Base-by-base conservation (phyloP, 1,140 invertebrate genomes). In the Proales similis region DNA sequence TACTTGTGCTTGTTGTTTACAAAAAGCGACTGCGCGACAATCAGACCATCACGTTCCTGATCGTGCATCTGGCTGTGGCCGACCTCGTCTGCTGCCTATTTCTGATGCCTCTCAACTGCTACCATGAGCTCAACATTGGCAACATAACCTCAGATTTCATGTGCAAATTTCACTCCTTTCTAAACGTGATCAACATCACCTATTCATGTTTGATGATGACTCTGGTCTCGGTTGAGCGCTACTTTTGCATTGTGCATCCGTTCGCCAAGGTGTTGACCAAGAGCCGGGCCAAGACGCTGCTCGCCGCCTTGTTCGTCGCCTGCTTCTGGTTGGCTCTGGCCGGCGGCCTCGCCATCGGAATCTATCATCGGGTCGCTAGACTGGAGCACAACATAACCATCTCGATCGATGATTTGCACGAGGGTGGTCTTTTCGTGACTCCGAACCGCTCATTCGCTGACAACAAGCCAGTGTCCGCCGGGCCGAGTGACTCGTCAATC, bases 131-230 rank as follows among this genome's bases (percentile, higher is more conserved):
- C 2, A 42, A 57, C 17, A 12, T 57, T 0, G 51, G 51, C 2
- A 57, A 42, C 39, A 57, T 57, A 57, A 42, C 33, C 11, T 57
- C 51, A 12, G 51, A 57, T 57, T 57, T 57, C 20, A 57, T 57
- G 51, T 57, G 51, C 36, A 57, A 57, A 57, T 57, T 57, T 42
- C 51, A 57, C 14, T 57, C 51, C 7, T 57, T 57, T 26, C 12
- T 57, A 26, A 57, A 57, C 36, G 45, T 57, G 17, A 42, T 57
- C 14, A 57, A 57, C 22, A 57, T 57, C 4, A 57, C 51, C 26
- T 57, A 57, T 42, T 57, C 51, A n/a, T 57, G 51, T 24, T 42
- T 57, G 19, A 19, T 57, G 27, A 57, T 57, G 51, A 57, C 51
- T 22, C 32, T 57, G 24, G 51, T 57, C 9, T 36, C 51, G 14